Evolutionary conservation across 2,888 invertebrate species (phyloP), one percentile per base, ranked within the genome.

Genomic region (Pyrrhia umbra): DNA sequence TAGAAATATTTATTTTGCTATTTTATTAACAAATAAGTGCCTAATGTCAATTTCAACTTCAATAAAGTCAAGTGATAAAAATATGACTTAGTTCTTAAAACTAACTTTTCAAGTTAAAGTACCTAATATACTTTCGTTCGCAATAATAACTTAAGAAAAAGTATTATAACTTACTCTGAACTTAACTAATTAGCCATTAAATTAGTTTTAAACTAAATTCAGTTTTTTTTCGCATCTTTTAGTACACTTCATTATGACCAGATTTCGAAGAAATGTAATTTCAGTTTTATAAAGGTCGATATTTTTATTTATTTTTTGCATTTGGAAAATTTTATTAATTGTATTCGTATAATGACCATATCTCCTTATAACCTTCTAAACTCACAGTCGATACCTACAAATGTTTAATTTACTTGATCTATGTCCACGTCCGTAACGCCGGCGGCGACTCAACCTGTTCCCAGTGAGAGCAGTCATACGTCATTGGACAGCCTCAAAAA

Each of bases 401-500:
- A 20, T 39, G 10, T 21, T 25, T 23, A 21, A 39, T 34, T 55
- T 57, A 34, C 51, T 70, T 74, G 27, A 42, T 83, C 82, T 80
- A 51, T 78, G 82, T 6, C 60, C 47, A 6, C 3, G 69, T 57
- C 61, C 86, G 90, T 90, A 92, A 90, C 87, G 94, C 94, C 93
- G 80, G 90, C 88, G 94, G 94, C 93, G 75, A 70, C 72, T 69
- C 80, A 90, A 94, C 94, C 92, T 88, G 94, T 93, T 93, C 86
- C 75, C 66, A 47, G 82, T 83, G 86, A 88, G 89, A 87, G 85
- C 85, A 89, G 92, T 90, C 90, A 92, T 94, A 93, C 93, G 93
- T 94, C 94, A 93, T 92, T 90, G 92, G 87, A 56, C 87, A 75
- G 89, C 85, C 89, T 92, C 85, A 87, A 92, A 91, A 93, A 93